These are phyloP conservation scores for Cyprinodon diabolis DNA, from an alignment of 2,797 vertebrate species.

Conservation along the genomic window DNA sequence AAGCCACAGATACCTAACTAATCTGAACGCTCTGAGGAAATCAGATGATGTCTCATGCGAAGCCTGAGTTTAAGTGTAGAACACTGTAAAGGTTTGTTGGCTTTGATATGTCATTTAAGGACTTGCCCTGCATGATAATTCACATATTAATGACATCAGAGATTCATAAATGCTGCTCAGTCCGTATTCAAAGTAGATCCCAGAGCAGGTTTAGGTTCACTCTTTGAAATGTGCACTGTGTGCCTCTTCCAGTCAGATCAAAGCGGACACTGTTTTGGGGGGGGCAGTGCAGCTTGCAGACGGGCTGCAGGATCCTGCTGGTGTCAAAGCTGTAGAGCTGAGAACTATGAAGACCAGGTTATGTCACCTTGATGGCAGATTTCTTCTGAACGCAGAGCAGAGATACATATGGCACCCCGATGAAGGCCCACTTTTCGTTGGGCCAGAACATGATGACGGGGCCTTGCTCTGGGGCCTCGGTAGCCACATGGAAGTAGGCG, in stretches of 20 bases:
- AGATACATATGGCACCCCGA: constrained; percentile 93
- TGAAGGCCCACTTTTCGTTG: constrained; percentile 98
- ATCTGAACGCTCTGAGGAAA: constrained; percentile 19
- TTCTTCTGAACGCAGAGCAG: constrained; percentile 92
- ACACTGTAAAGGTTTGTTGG: constrained; percentile 53
- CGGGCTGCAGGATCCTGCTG: neutral
- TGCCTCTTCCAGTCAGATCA: constrained; percentile 17
- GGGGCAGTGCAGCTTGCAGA: constrained; percentile 11
- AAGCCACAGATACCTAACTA: constrained; percentile 43
- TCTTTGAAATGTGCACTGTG: constrained; percentile 21
- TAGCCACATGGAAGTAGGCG: constrained; percentile 94
- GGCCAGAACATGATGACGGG: constrained; percentile 98
- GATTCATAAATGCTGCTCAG: constrained; percentile 50
- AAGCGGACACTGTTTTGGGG: constrained; percentile 15
- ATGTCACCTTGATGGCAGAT: constrained; percentile 91
- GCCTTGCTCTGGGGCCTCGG: constrained; percentile 94
- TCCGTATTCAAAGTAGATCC: constrained; percentile 15
- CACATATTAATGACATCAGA: constrained; percentile 12
- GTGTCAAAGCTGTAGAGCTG: constrained; percentile 15
- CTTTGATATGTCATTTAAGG: constrained; percentile 36
- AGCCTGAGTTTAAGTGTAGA: constrained; percentile 51
- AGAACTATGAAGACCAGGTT: constrained; percentile 43
- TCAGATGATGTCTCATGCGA: constrained; percentile 21
- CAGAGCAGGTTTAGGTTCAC: constrained; percentile 19
- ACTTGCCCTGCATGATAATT: constrained; percentile 19